A percentile compares a stretch with the other conserved stretches of the same genome.
Evolutionary conservation across 2,888 invertebrate species (phyloP).

Genomic region (Sclerodermus sp.): DNA sequence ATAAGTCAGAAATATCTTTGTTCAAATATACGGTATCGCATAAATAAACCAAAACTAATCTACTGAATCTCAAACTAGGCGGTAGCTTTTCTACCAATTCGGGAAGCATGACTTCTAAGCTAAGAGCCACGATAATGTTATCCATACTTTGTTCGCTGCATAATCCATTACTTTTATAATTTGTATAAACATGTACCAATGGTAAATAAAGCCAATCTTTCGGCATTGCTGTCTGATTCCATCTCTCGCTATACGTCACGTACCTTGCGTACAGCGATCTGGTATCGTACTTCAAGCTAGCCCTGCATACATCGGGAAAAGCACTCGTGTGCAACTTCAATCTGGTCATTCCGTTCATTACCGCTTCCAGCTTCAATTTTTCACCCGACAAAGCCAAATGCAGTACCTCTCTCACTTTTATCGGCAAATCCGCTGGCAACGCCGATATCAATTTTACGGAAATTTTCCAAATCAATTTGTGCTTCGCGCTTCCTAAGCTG

Average conservation of each 20-base stretch:
- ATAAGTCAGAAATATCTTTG: conserved; percentile 24
- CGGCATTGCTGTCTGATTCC: conserved; percentile 70
- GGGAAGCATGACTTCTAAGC: conserved; percentile 43
- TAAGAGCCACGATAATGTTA: conserved; percentile 37
- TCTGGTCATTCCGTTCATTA: conserved; percentile 30
- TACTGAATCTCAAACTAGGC: conserved; percentile 45
- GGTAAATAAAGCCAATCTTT: conserved; percentile 81
- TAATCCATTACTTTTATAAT: conserved; percentile 38
- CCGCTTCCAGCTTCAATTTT: conserved; percentile 32
- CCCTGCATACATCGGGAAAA: not conserved
- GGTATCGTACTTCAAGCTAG: conserved; percentile 30
- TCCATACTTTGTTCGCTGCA: conserved; percentile 28
- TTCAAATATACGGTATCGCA: conserved; percentile 45
- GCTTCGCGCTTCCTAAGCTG: conserved; percentile 18
- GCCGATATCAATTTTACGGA: conserved; percentile 47
- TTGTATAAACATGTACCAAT: conserved; percentile 65
- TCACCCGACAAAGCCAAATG: conserved; percentile 39
- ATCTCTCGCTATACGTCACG: conserved; percentile 40
- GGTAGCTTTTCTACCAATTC: conserved; percentile 43
- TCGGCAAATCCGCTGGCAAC: conserved; percentile 41
- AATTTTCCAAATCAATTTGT: conserved; percentile 39
- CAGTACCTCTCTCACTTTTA: conserved; percentile 37
- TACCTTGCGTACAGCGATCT: conserved; percentile 38
- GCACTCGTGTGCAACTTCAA: conserved; percentile 22
- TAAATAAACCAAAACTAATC: conserved; percentile 46